These are phyloP conservation scores for Chrysomallon squamiferum DNA, from an alignment of 1,140 invertebrate genomes.

Conservation along the genomic window DNA sequence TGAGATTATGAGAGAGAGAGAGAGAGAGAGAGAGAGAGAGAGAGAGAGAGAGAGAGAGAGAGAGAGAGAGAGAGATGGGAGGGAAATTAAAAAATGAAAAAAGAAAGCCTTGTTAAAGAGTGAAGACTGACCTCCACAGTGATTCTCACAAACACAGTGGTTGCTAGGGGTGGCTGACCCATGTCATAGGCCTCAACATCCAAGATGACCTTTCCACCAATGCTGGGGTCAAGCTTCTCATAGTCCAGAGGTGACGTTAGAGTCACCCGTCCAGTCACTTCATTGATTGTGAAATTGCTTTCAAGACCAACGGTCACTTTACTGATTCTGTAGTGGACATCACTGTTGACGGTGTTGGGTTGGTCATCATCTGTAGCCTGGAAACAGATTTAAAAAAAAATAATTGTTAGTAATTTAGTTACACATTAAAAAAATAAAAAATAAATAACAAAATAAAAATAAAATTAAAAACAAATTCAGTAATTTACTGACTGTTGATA, in stretches of 20 bases:
- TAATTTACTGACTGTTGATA: too few species aligned
- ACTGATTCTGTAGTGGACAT: constrained; percentile 34
- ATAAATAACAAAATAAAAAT: too few species aligned
- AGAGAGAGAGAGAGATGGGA: too few species aligned
- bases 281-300: constrained; percentile 41
- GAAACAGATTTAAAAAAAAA: not conserved
- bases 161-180: constrained; percentile 17
- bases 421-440: too few species aligned
- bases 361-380: constrained; percentile 60
- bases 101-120: too few species aligned
- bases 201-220: constrained; percentile 31
- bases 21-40: too few species aligned
- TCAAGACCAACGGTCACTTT: constrained; percentile 20
- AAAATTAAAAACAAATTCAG: too few species aligned
- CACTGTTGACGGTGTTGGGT: constrained; percentile 34
- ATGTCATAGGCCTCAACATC: constrained; percentile 34
- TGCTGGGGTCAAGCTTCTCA: constrained; percentile 29
- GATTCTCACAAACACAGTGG: constrained; percentile 32
- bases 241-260: constrained; percentile 39
- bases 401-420: too few species aligned
- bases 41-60: too few species aligned
- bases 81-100: too few species aligned
- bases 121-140: constrained; percentile 39
- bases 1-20: too few species aligned
- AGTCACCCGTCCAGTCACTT: constrained; percentile 29